phyloP scores from a whole-genome alignment of 2,888 invertebrate species.

The Mayetiola destructor region DNA sequence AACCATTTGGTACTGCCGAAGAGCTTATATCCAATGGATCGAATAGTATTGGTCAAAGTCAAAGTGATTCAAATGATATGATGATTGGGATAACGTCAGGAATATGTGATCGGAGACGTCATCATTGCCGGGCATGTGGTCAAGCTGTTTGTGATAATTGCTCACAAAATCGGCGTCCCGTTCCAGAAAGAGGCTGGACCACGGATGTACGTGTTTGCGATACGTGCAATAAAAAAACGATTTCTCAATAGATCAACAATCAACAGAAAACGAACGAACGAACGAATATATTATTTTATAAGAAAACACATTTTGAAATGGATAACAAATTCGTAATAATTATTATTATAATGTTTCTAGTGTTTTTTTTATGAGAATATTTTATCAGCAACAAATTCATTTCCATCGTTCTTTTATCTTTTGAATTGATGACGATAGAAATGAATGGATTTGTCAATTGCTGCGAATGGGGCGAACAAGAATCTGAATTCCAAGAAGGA shows the following conservation, averaged over 20 bases:
- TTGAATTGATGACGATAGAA: too few relatives aligned
- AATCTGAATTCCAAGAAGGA: too few relatives aligned
- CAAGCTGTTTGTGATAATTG: constrained; percentile 51
- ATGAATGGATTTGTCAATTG: too few relatives aligned
- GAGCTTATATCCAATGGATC: constrained; percentile 31
- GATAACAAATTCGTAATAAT: too few relatives aligned
- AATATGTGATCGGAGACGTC: constrained; percentile 32
- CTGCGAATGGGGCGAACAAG: too few relatives aligned
- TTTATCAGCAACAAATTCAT: too few relatives aligned
- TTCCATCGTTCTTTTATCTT: too few relatives aligned
- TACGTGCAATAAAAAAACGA: constrained; percentile 34
- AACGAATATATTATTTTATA: too few relatives aligned
- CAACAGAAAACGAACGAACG: background rate
- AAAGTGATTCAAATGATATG: constrained; percentile 28
- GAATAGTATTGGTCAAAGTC: constrained; percentile 19
- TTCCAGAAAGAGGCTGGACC: constrained; percentile 59
- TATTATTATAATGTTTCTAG: too few relatives aligned
- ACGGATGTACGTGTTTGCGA: constrained; percentile 65
- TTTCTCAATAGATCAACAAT: background rate
- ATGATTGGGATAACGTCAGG: background rate
- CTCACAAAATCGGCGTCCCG: constrained; percentile 41
- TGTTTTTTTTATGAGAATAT: too few relatives aligned
- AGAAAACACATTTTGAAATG: too few relatives aligned
- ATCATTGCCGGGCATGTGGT: constrained; percentile 60
- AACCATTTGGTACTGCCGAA: constrained; percentile 40